phyloP scores from a whole-genome alignment of 1,140 invertebrate genomes.

The Xylocopa sonorina region DNA sequence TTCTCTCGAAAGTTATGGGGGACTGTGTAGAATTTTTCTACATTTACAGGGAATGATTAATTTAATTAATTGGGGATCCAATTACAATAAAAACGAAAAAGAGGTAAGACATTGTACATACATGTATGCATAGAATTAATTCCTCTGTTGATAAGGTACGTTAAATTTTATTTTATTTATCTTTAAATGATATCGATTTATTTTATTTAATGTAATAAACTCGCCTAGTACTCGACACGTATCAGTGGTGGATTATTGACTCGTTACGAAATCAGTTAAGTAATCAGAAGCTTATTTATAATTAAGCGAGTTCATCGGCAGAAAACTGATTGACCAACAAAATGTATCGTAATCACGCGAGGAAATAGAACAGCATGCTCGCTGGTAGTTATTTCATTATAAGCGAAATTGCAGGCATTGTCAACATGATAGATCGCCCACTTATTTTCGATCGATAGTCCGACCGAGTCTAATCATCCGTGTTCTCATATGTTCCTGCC shows the following conservation, averaged over 20 bases:
- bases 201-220: background rate
- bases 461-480: slow-evolving; percentile 3
- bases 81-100: no score
- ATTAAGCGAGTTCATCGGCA: background rate
- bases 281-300: background rate
- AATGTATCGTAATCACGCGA: background rate
- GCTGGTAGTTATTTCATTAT: slow-evolving; percentile 20
- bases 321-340: background rate
- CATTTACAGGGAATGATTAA: no score
- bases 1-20: background rate
- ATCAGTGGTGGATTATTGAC: no score
- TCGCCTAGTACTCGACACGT: background rate
- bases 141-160: no score
- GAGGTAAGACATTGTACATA: no score
- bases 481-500: background rate
- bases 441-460: slow-evolving; percentile 20
- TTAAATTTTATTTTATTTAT: no score
- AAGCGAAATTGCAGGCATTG: slow-evolving; percentile 10
- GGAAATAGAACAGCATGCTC: background rate
- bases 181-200: no score
- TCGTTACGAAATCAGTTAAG: background rate
- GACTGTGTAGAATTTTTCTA: background rate
- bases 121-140: no score
- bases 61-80: no score
- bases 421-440: slow-evolving; percentile 22